Conservation (phyloP, 2,888 invertebrate genomes). For the Eristalinus sepulchralis region DNA sequence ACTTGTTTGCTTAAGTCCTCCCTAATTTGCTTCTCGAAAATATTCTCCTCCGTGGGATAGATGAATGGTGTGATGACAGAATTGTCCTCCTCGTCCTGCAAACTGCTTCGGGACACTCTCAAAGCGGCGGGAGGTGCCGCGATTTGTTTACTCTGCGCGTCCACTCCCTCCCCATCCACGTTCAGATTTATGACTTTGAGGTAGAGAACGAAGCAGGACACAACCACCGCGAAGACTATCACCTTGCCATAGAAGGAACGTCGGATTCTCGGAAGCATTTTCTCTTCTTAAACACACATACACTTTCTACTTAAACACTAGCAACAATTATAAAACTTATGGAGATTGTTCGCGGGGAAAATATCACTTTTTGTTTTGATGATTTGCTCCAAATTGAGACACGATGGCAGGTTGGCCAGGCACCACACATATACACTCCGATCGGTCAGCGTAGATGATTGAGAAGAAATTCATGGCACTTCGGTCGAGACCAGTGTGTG, state of each 20-base stretch:
- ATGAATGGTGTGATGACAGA: conserved; percentile 46
- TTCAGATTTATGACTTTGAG: conserved; percentile 76
- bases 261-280: conserved; percentile 79
- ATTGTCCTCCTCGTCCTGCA: conserved; percentile 38
- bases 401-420: conserved; percentile 37
- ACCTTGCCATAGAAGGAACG: conserved; percentile 80
- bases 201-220: conserved; percentile 78
- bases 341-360: conserved; percentile 40
- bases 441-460: conserved; percentile 22
- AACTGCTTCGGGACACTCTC: conserved; percentile 13
- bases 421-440: conserved; percentile 46
- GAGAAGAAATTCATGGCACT: conserved; percentile 64
- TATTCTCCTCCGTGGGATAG: conserved; percentile 71
- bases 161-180: conserved; percentile 22
- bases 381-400: conserved; percentile 47
- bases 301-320: conserved; percentile 53
- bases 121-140: conserved; percentile 48
- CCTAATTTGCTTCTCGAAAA: conserved; percentile 80
- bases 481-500: conserved; percentile 37
- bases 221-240: conserved; percentile 77
- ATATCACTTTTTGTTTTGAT: conserved; percentile 61
- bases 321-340: conserved; percentile 11
- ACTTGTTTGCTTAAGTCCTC: conserved; percentile 86
- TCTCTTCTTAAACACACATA: conserved; percentile 39
- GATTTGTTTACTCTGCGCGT: conserved; percentile 32